These are phyloP conservation scores for Drosophila biarmipes DNA, from an alignment of 1,140 invertebrate species.

Conservation along the genomic window DNA sequence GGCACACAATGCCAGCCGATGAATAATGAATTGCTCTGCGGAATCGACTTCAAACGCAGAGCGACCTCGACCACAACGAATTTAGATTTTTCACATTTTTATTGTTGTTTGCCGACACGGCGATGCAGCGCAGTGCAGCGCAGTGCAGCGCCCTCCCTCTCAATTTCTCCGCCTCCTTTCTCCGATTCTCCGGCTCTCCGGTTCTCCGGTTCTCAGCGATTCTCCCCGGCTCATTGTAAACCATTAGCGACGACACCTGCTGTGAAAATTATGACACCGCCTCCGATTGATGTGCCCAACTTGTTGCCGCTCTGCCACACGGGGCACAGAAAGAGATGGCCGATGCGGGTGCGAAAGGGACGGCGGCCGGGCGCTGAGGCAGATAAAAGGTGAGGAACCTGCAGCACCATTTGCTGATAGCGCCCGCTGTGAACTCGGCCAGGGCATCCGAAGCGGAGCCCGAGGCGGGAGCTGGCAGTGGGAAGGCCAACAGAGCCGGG, in stretches of 20 bases:
- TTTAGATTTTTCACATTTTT: conserved; percentile 71
- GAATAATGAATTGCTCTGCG: conserved; percentile 76
- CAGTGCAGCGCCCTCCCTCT: conserved; percentile 9
- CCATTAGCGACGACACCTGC: conserved; percentile 82
- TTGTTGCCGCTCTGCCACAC: conserved; percentile 53
- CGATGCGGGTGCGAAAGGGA: neutral
- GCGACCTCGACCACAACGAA: conserved; percentile 62
- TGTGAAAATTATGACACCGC: conserved; percentile 84
- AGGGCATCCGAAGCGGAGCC: neutral
- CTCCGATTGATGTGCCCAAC: conserved; percentile 76
- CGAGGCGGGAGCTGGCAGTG: neutral
- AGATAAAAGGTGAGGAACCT: conserved; percentile 71
- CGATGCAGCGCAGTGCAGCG: conserved; percentile 39
- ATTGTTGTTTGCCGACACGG: conserved; percentile 70
- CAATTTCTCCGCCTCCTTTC: neutral
- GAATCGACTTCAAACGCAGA: conserved; percentile 44
- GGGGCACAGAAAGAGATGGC: neutral
- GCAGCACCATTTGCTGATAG: conserved; percentile 69
- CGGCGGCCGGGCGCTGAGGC: neutral
- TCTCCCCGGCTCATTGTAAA: conserved; percentile 54
- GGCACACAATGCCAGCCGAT: conserved; percentile 44
- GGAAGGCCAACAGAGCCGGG: neutral
- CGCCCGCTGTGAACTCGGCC: conserved; percentile 55
- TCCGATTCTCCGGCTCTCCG: conserved; percentile 1
- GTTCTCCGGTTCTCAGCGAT: neutral